A percentile compares a stretch with the other conserved stretches of the same genome.
Evolutionary conservation across 2,888 invertebrate species (phyloP).

Genomic region (Apomyelois bistriatella): DNA sequence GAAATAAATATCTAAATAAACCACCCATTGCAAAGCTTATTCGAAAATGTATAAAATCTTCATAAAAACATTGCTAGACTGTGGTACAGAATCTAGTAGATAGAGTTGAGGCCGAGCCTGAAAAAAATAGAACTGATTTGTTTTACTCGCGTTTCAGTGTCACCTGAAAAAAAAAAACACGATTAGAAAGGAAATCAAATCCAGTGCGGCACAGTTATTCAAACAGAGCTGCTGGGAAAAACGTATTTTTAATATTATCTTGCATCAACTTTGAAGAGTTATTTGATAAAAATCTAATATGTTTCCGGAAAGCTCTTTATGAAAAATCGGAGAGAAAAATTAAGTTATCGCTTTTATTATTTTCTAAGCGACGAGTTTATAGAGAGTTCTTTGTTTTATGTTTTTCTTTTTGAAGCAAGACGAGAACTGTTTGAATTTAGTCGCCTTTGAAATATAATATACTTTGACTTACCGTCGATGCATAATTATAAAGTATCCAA

Average conservation of each 20-base stretch:
- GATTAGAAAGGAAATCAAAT: background rate
- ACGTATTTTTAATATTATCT: background rate
- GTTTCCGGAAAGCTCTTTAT: slow-evolving; percentile 4
- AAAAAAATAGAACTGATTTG: background rate
- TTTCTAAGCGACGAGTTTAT: background rate
- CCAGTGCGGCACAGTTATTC: background rate
- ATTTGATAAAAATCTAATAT: slow-evolving; percentile 3
- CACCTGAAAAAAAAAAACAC: background rate
- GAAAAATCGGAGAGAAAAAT: background rate
- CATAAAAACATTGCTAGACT: too few species aligned
- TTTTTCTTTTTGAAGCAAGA: background rate
- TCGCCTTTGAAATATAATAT: slow-evolving; percentile 2
- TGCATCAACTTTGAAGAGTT: background rate
- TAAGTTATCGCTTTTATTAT: background rate
- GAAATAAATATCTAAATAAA: too few species aligned
- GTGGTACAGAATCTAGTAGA: too few species aligned
- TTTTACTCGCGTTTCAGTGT: background rate
- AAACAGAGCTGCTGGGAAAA: background rate
- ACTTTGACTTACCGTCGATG: background rate
- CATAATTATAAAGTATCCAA: too few species aligned
- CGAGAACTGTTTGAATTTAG: background rate
- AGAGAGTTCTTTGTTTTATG: background rate
- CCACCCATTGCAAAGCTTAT: too few species aligned
- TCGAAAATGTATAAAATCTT: too few species aligned
- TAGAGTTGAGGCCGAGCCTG: too few species aligned